These are phyloP conservation scores for Strix uralensis DNA, from an alignment of 2,113 vertebrate genomes.

Conservation along the genomic window DNA sequence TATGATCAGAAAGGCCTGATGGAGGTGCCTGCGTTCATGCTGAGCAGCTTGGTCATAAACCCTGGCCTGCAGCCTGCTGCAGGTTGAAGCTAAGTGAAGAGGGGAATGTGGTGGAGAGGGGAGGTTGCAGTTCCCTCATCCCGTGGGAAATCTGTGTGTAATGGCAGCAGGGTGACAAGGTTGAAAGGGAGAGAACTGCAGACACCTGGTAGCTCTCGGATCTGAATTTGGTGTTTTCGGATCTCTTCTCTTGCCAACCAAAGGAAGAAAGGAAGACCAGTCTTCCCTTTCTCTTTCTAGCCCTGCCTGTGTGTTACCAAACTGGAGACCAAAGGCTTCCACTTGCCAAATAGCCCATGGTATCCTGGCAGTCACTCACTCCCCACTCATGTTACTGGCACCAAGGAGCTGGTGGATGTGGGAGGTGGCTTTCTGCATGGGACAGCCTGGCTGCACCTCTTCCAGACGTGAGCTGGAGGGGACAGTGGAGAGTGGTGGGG, in stretches of 20 bases:
- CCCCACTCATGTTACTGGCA: not conserved
- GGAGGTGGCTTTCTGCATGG: not conserved
- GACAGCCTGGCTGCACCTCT: not conserved
- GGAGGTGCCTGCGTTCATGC: not conserved
- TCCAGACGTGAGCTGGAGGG: not conserved
- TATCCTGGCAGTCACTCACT: rapidly evolving
- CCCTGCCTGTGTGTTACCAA: not conserved
- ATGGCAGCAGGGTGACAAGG: not conserved
- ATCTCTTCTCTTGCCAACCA: not conserved
- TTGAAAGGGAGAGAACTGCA: not conserved
- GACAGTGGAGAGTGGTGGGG: not conserved
- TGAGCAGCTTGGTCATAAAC: not conserved
- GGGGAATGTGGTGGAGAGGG: not conserved
- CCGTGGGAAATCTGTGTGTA: not conserved
- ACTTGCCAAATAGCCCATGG: not conserved
- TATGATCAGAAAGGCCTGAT: not conserved
- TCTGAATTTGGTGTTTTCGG: not conserved
- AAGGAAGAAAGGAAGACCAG: not conserved
- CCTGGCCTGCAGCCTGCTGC: not conserved
- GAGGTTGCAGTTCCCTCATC: not conserved
- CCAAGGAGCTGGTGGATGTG: not conserved
- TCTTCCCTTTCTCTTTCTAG: not conserved
- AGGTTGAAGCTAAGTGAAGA: not conserved
- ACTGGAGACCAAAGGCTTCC: not conserved
- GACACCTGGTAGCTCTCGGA: not conserved